phyloP scores from a whole-genome alignment of 2,797 vertebrate genomes.

The Babyrousa celebensis region DNA sequence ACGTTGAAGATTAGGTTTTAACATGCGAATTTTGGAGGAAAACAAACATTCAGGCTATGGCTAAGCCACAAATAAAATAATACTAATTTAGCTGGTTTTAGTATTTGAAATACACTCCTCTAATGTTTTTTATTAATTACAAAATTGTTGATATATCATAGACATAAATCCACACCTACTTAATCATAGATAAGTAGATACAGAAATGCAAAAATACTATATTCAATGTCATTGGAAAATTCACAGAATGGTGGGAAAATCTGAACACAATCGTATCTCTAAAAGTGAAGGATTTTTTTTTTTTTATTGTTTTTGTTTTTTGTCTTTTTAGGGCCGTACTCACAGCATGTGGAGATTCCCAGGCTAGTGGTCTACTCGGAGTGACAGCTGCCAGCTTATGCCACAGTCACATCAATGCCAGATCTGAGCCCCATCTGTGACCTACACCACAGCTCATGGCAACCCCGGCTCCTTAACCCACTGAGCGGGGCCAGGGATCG shows the following conservation, averaged over 20 bases:
- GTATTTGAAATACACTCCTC: not conserved
- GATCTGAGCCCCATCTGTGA: too few relatives aligned
- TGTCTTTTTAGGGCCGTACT: too few relatives aligned
- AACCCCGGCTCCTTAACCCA: too few relatives aligned
- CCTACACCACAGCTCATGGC: too few relatives aligned
- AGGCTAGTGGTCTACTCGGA: too few relatives aligned
- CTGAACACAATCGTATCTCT: not conserved
- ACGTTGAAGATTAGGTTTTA: not conserved
- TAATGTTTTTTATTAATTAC: constrained; percentile 11
- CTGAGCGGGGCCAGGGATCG: too few relatives aligned
- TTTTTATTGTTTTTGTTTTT: too few relatives aligned
- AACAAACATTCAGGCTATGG: not conserved
- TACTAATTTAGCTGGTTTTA: not conserved
- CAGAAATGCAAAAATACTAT: not conserved
- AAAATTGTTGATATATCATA: constrained; percentile 35
- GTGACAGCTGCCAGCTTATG: too few relatives aligned
- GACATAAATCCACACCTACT: not conserved
- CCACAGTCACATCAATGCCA: too few relatives aligned
- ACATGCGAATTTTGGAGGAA: not conserved
- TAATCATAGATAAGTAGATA: not conserved
- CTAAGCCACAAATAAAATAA: not conserved
- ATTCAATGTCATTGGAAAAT: not conserved
- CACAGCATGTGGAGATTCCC: too few relatives aligned
- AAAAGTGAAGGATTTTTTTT: not conserved
- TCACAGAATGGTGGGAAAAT: not conserved